phyloP scores from a whole-genome alignment of 2,797 vertebrate genomes.

The Periparus ater region DNA sequence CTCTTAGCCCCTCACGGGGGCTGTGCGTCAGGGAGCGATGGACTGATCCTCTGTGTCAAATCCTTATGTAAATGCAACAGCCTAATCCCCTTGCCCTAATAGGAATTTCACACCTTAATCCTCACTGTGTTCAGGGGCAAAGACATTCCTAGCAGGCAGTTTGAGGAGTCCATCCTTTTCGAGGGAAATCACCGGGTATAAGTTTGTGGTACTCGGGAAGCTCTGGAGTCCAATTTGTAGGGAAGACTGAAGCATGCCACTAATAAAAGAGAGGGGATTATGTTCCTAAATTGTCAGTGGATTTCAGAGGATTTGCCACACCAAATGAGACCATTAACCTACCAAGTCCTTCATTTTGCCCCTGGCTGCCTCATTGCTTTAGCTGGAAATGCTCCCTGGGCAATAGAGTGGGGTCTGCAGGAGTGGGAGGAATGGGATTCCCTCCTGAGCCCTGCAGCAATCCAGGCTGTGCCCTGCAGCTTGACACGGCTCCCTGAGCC shows the following conservation, averaged over 20 bases:
- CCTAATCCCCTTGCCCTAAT: constrained; percentile 38
- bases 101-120: constrained; percentile 63
- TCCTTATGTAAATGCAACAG: constrained; percentile 39
- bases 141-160: background rate
- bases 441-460: background rate
- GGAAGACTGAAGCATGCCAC: background rate
- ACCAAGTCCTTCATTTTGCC: background rate
- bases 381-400: background rate
- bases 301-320: constrained; percentile 46
- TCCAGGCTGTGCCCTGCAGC: background rate
- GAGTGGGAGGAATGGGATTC: background rate
- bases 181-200: background rate
- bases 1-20: background rate
- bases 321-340: constrained; percentile 12
- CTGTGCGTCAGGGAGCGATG: background rate
- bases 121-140: background rate
- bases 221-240: background rate
- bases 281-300: constrained; percentile 20
- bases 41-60: constrained; percentile 20
- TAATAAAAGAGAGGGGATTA: constrained; percentile 19
- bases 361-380: background rate
- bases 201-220: background rate
- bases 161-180: background rate
- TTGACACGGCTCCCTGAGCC: background rate
- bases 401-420: background rate